Percentiles rank a stretch among this genome's conserved stretches.
phyloP scores from a whole-genome alignment of 92 coral and sea anemone genomes.

The Diadumene lineata region DNA sequence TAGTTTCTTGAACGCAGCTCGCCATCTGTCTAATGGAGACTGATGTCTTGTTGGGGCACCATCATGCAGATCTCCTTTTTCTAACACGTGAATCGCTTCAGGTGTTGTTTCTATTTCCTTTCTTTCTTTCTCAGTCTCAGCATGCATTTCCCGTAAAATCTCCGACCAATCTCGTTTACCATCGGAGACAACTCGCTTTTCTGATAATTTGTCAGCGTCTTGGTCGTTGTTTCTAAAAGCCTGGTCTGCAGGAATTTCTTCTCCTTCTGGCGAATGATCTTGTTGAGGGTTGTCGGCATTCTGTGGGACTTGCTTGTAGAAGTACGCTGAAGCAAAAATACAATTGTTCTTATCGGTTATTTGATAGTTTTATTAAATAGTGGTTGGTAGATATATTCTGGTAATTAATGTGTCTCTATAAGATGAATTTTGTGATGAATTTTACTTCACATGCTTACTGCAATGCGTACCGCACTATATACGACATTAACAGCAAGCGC shows the following conservation, averaged over 20 bases:
- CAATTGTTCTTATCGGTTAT: too few relatives aligned
- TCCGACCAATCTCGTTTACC: conserved; percentile 27
- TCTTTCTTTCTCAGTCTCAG: conserved; percentile 19
- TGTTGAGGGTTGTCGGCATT: conserved; percentile 55
- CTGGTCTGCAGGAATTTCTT: conserved; percentile 23
- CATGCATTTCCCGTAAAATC: conserved; percentile 14
- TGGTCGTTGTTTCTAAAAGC: background rate
- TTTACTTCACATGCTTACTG: too few relatives aligned
- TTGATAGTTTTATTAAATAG: background rate
- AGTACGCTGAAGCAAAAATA: conserved; percentile 50
- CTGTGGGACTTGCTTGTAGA: conserved; percentile 82
- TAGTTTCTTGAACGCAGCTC: background rate
- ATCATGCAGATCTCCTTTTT: background rate
- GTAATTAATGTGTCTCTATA: too few relatives aligned
- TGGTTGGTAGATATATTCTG: too few relatives aligned
- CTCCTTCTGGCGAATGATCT: conserved; percentile 43
- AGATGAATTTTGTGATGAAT: too few relatives aligned
- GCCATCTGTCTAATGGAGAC: background rate
- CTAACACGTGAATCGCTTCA: background rate
- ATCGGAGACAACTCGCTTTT: background rate
- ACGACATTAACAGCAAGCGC: too few relatives aligned
- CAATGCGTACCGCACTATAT: too few relatives aligned
- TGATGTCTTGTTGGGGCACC: background rate
- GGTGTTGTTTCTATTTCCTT: background rate
- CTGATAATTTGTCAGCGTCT: background rate